Percentiles rank a stretch among this genome's conserved stretches.
Evolutionary conservation across 2,888 invertebrate species (phyloP).

Genomic region (Ophioninae sp.): DNA sequence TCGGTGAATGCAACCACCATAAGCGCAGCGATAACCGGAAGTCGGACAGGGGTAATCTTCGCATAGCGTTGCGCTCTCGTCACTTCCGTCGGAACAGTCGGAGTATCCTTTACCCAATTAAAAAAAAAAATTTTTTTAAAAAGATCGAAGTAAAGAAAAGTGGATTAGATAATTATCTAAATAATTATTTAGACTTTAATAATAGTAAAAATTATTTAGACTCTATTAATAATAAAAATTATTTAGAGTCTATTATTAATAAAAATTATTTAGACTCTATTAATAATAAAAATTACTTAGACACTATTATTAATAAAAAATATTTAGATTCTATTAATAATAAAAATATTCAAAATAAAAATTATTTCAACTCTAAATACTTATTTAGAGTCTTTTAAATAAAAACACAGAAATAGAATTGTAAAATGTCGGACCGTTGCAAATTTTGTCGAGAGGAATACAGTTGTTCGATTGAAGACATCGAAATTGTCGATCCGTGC

Average conservation of each 20-base stretch:
- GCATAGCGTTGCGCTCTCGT: constrained; percentile 68
- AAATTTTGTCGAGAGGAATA: constrained; percentile 65
- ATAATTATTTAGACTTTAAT: no score
- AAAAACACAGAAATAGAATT: neutral
- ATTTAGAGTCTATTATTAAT: no score
- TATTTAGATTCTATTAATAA: no score
- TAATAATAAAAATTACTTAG: no score
- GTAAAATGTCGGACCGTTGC: constrained; percentile 66
- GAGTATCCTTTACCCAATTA: constrained; percentile 63
- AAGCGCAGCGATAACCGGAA: constrained; percentile 68
- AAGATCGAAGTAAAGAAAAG: neutral
- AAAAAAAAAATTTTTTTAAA: no score
- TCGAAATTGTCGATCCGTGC: constrained; percentile 68
- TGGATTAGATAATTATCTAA: neutral
- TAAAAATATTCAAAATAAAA: no score
- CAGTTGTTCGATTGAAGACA: constrained; percentile 68
- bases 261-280: no score
- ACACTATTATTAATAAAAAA: no score
- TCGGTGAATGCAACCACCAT: constrained; percentile 71
- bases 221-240: no score
- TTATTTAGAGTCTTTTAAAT: neutral
- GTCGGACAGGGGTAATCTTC: constrained; percentile 69
- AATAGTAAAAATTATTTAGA: no score
- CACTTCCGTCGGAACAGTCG: constrained; percentile 71
- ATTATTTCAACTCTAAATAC: no score